Evolutionary conservation across 2,888 invertebrate genomes (phyloP), one percentile per base, ranked within the genome.

Genomic region (Neocrepidodera transversa): DNA sequence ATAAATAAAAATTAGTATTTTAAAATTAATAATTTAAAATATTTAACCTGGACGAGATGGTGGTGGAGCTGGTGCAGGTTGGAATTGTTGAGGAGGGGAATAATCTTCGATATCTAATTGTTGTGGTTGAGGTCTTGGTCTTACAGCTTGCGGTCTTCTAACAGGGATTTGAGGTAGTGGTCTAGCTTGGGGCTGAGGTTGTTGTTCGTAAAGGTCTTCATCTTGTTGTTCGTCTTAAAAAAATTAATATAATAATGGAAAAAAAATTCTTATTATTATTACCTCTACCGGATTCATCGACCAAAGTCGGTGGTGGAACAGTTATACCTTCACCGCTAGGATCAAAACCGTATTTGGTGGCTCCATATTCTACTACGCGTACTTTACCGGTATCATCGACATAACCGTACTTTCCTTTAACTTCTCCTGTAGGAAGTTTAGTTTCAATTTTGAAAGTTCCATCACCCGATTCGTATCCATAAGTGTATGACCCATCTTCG

Each of bases 361-460:
- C 93, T 4, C 93, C 93, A 75, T 95, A 95, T 75, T 94, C 93
- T 8, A 70, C 88, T 1, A 92, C 91, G 32, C 93, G 87, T 1
- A 89, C 86, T 84, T 91, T 86, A 73, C 94, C 88, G 53, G 86
- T 82, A 73, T 92, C 92, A 74, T 93, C 94, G 56, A 90, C 89
- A 82, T 93, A 94, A 1, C 94, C 94, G 75, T 94, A 94, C 78
- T 94, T 94, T 68, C 94, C 94, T 80, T 90, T 91, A 7, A 93
- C 93, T 70, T 93, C 93, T 0, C 93, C 93, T 4, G 85, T 84
- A 0, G 88, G 85, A 14, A 88, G 80, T 78, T 93, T 93, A 7
- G 93, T 93, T 80, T 93, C 94, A 73, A 93, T 93, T 82, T 93
- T 93, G 83, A 93, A 93, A 3, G 91, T 89, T 32, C 93, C 94